Evolutionary conservation across 2,888 invertebrate species (phyloP), one percentile per base, ranked within the genome.

Genomic region (Chaetoderma sp.): DNA sequence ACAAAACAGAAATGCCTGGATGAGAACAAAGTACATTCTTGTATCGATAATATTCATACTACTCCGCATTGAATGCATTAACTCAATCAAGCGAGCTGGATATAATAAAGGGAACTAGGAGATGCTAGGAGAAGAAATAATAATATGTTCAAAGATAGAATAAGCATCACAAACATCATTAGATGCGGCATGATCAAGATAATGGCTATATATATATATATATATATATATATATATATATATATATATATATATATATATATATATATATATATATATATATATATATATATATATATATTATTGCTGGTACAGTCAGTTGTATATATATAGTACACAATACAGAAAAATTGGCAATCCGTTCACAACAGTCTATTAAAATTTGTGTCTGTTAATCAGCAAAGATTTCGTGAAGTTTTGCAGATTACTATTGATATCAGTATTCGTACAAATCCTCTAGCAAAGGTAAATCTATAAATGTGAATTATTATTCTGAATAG

Each of bases 231-330:
- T 39, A n/a, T 39, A n/a, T 39, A 39, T 39, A n/a, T 39, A 39
- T 39, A n/a, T 39, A 39, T 39, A n/a, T 39, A n/a, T 39, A n/a
- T 47, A 39, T 39, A n/a, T 39, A 39, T 39, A n/a, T 39, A 39
- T 39, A n/a, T 39, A 39, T 39, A n/a, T 39, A 39, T 39, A 10
- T n/a, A 39, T 39, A n/a, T n/a, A 39, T 39, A n/a, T n/a, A 39
- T 39, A n/a, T 39, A 39, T 39, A n/a, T 39, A 39, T 39, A n/a
- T 39, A n/a, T 39, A n/a, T 47, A 47, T 47, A 18, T 47, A 47
- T 47, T 13, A 23, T 2, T 47, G 23, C 23, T 21, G n/a, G 23
- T 47, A 10, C 23, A 47, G n/a, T 21, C 23, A 47, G n/a, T 21
- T 47, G 23, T 10, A 47, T n/a, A 47, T 6, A 10, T 47, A 10